Conservation (phyloP, 1,140 invertebrate genomes). For the Procambarus clarkii region DNA sequence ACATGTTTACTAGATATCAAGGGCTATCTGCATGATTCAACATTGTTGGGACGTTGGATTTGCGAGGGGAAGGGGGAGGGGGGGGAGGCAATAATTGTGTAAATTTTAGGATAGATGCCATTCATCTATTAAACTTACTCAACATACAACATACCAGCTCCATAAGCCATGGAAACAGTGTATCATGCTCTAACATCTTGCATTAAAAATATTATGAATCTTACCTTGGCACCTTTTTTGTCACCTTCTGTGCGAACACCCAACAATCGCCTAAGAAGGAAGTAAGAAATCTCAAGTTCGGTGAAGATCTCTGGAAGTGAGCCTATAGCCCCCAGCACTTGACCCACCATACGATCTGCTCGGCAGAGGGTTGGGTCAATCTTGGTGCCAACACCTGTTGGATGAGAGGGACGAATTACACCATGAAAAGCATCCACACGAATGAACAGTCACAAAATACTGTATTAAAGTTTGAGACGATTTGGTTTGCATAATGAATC, state of each 20-base stretch:
- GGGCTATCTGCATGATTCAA: too few relatives aligned
- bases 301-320: slow-evolving; percentile 98
- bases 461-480: too few relatives aligned
- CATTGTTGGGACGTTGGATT: too few relatives aligned
- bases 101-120: too few relatives aligned
- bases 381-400: slow-evolving; percentile 95
- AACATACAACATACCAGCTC: too few relatives aligned
- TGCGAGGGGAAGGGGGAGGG: too few relatives aligned
- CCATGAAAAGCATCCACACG: neutral
- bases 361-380: slow-evolving; percentile 98
- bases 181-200: too few relatives aligned
- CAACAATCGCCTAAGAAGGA: slow-evolving; percentile 93
- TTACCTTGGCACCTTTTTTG: slow-evolving; percentile 97
- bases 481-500: too few relatives aligned
- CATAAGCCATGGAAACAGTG: too few relatives aligned
- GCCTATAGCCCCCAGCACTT: slow-evolving; percentile 98
- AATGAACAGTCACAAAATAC: neutral
- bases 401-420: slow-evolving; percentile 16
- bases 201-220: neutral
- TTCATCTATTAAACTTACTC: too few relatives aligned
- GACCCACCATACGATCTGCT: slow-evolving; percentile 98
- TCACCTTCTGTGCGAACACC: slow-evolving; percentile 99
- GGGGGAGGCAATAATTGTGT: too few relatives aligned
- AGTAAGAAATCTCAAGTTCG: slow-evolving; percentile 98
- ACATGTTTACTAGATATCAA: too few relatives aligned